Evolutionary conservation across 2,888 invertebrate genomes (phyloP).

Genomic region (Lycaena phlaeas): DNA sequence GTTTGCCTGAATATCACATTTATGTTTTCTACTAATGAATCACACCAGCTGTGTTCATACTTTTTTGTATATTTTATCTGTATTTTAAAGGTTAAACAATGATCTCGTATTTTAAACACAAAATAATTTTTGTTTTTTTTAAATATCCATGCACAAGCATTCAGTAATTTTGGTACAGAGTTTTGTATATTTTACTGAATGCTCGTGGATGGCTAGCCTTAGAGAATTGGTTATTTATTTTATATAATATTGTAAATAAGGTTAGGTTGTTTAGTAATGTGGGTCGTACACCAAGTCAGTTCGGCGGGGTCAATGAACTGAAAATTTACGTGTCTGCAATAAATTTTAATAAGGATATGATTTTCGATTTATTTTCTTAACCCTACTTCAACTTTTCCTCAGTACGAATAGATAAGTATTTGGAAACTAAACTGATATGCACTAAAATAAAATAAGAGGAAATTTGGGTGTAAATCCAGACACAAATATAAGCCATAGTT

Average conservation of each 20-base stretch:
- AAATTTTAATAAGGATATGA: slow-evolving; percentile 55
- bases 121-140: slow-evolving; percentile 25
- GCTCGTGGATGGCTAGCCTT: slow-evolving; percentile 25
- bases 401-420: too few relatives aligned
- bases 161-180: not conserved
- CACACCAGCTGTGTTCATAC: slow-evolving; percentile 63
- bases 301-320: slow-evolving; percentile 62
- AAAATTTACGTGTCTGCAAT: slow-evolving; percentile 66
- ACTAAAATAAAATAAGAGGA: too few relatives aligned
- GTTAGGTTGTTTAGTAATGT: slow-evolving; percentile 36
- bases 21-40: slow-evolving; percentile 30
- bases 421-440: too few relatives aligned
- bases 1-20: slow-evolving; percentile 7
- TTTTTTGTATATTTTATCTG: slow-evolving; percentile 26
- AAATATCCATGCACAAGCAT: not conserved
- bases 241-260: slow-evolving; percentile 49
- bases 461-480: too few relatives aligned
- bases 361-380: slow-evolving; percentile 13
- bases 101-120: slow-evolving; percentile 61
- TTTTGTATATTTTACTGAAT: slow-evolving; percentile 9
- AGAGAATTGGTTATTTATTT: slow-evolving; percentile 65
- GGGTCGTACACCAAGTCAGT: slow-evolving; percentile 54
- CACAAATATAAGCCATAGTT: too few relatives aligned
- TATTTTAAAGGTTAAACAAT: slow-evolving; percentile 49
- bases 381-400: not conserved